Evolutionary conservation across 2,797 vertebrate species (phyloP), one percentile per base, ranked within the genome.

Genomic region (Anolis apletophallus): DNA sequence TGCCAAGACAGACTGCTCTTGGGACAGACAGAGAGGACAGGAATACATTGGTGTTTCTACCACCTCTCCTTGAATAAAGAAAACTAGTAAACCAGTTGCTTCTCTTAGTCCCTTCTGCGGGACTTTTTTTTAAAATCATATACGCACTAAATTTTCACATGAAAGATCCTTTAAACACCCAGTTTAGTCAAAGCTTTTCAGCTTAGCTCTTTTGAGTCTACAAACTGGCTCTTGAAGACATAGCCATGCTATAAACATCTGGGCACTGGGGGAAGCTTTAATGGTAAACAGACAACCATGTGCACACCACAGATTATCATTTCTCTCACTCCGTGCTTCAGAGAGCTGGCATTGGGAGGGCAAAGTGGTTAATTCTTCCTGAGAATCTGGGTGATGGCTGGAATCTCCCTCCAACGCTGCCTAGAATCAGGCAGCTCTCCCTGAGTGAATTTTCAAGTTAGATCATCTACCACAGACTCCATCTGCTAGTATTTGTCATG

Each of bases 401-500:
- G 8, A 67, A 1, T 0, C 3, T 80, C 59, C 40, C 8, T 26
- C 50, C 29, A 0, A 0, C 19, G 29, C 16, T 1, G 12, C 9
- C 36, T 23, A 26, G 36, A 69, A 1, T 34, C 19, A 50, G 89
- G 86, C 0, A 3, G 34, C 5, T 16, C 34, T 36, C 8, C 71
- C 75, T 32, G 2, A 36, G 32, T 16, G 26, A 2, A 12, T 87
- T 21, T 59, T 77, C 73, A 36, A 76, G 77, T 85, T 5, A 46
- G 11, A 34, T 1, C n/a, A 76, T 0, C 34, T 26, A 17, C 84
- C 11, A 11, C 23, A 81, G 0, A 1, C 32, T 23, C 79, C 69
- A 88, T 3, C 34, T 77, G 32, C 17, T 3, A 16, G 17, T 74
- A 8, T 82, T 90, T 93, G 87, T 68, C 78, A 90, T 0, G 12